Evolutionary conservation across 2,797 vertebrate species (phyloP).

Genomic region (Tachyglossus aculeatus): DNA sequence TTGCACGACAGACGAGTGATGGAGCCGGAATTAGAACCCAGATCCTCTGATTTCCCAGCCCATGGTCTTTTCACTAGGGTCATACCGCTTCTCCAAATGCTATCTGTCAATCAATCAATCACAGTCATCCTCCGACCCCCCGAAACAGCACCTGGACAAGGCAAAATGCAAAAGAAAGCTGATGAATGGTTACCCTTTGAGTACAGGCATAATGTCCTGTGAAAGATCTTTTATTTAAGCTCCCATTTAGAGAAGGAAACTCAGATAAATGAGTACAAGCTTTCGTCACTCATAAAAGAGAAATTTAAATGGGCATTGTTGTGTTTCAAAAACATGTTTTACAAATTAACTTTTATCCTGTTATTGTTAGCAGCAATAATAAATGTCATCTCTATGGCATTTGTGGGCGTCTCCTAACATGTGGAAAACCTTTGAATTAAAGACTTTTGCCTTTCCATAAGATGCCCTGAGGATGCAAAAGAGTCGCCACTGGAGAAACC

Average conservation of each 20-base stretch:
- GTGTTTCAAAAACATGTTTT: not conserved
- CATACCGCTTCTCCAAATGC: no score
- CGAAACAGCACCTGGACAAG: no score
- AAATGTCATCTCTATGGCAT: no score
- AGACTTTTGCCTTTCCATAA: not conserved
- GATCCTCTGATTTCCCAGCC: no score
- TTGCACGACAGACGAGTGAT: no score
- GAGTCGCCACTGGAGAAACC: not conserved
- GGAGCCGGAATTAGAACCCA: no score
- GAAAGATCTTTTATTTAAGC: slow-evolving; percentile 6
- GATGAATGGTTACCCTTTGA: no score
- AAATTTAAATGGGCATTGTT: not conserved
- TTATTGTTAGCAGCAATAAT: slow-evolving; percentile 16
- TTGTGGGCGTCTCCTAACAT: slow-evolving; percentile 7
- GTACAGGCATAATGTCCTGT: no score
- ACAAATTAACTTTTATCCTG: not conserved
- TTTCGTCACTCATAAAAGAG: not conserved
- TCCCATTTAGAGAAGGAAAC: not conserved
- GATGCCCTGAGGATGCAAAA: not conserved
- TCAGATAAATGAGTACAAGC: not conserved
- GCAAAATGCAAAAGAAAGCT: no score
- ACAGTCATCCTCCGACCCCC: no score
- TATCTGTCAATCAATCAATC: no score
- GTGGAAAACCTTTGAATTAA: not conserved
- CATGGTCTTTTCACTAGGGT: no score